Evolutionary conservation across 1,140 invertebrate genomes (phyloP).

Genomic region (Acromyrmex echinatior): DNA sequence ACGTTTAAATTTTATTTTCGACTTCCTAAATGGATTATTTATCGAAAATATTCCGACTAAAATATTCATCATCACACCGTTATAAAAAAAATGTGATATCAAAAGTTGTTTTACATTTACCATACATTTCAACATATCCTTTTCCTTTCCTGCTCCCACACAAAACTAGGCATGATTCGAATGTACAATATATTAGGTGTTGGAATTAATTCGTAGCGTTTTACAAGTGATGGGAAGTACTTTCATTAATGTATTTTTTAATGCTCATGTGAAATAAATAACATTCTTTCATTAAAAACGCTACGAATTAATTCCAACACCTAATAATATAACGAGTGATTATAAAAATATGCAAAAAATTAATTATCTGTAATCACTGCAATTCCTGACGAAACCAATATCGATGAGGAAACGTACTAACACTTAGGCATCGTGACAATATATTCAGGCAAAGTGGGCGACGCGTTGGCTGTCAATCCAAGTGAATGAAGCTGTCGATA

Average conservation of each 20-base stretch:
- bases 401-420: neutral
- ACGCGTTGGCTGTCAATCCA: slow-evolving; percentile 30
- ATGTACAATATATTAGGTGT: no score
- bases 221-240: no score
- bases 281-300: no score
- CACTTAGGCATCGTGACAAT: neutral
- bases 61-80: neutral
- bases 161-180: neutral
- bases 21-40: neutral
- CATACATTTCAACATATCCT: neutral
- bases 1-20: neutral
- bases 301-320: no score
- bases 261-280: no score
- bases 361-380: neutral
- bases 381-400: neutral
- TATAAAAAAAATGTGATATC: neutral
- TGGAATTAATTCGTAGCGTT: no score
- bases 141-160: neutral
- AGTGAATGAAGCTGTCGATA: slow-evolving; percentile 4
- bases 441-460: slow-evolving; percentile 1
- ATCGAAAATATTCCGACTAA: neutral
- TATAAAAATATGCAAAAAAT: slow-evolving; percentile 19
- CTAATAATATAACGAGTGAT: neutral
- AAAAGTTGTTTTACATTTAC: neutral
- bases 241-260: no score